Percentiles rank a stretch among this genome's conserved stretches.
phyloP scores from a whole-genome alignment of 2,797 vertebrate species.

The Echiichthys vipera region DNA sequence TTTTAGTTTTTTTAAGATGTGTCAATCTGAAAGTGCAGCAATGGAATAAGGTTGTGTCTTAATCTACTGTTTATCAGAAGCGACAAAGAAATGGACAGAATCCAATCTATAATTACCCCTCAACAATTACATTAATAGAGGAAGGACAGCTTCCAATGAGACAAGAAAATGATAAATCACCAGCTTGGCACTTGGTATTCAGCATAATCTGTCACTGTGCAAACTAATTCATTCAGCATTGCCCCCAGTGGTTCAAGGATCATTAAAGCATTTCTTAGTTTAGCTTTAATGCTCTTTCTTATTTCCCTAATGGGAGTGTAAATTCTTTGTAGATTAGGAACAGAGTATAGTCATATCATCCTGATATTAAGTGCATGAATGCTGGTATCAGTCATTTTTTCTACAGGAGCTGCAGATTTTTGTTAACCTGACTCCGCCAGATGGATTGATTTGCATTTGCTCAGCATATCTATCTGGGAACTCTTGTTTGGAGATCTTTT shows the following conservation, averaged over 20 bases:
- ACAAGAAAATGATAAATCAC: constrained; percentile 25
- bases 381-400: neutral
- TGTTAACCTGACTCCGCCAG: too few species aligned
- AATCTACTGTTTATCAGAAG: constrained; percentile 11
- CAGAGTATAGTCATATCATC: neutral
- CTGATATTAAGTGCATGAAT: neutral
- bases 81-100: constrained; percentile 11
- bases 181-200: neutral
- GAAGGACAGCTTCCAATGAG: constrained; percentile 10
- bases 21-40: neutral
- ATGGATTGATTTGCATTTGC: too few species aligned
- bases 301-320: constrained; percentile 5
- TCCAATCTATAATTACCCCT: constrained; percentile 2
- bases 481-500: too few species aligned
- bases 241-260: constrained; percentile 21
- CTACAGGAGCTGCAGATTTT: neutral
- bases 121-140: constrained; percentile 1
- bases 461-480: too few species aligned
- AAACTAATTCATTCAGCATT: constrained; percentile 40
- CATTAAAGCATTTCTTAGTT: constrained; percentile 12
- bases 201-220: constrained; percentile 17
- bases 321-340: constrained; percentile 17
- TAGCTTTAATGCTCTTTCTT: neutral
- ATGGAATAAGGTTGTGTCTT: neutral
- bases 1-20: neutral